Evolutionary conservation across 2,797 vertebrate genomes (phyloP).

Genomic region (Amblyopsis hoosieri): DNA sequence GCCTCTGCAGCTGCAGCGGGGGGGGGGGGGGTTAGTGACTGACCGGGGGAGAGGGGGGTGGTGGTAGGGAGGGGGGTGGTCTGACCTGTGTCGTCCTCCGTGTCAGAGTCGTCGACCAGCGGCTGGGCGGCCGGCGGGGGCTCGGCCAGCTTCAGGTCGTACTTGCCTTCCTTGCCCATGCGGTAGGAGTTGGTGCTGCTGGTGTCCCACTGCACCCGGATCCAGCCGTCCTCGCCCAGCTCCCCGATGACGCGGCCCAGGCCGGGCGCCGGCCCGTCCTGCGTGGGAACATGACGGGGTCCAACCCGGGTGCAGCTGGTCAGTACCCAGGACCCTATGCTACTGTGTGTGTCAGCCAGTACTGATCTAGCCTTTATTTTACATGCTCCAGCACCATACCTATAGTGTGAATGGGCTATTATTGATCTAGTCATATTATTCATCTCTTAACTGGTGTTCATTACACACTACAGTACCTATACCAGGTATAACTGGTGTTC

Average conservation of each 20-base stretch:
- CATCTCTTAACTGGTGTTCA: too few relatives aligned
- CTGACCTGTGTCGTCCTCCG: slow-evolving; percentile 92
- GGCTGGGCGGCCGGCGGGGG: slow-evolving; percentile 86
- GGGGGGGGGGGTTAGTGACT: neutral
- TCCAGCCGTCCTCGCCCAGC: slow-evolving; percentile 97
- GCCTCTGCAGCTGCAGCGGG: slow-evolving; percentile 76
- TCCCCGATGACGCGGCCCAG: slow-evolving; percentile 96
- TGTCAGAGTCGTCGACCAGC: slow-evolving; percentile 90
- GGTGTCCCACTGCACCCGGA: slow-evolving; percentile 97
- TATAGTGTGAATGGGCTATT: neutral
- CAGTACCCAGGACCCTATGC: neutral
- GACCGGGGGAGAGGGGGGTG: neutral
- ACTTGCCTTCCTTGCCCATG: slow-evolving; percentile 99
- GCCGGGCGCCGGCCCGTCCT: slow-evolving; percentile 95
- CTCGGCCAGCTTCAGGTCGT: slow-evolving; percentile 94
- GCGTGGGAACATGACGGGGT: slow-evolving; percentile 2
- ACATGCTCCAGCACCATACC: too few relatives aligned
- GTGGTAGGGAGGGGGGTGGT: neutral
- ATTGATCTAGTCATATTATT: neutral
- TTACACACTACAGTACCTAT: neutral
- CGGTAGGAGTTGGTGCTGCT: slow-evolving; percentile 98
- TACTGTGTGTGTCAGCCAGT: neutral
- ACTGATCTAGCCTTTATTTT: neutral
- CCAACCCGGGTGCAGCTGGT: neutral
- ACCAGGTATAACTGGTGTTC: too few relatives aligned